phyloP scores from a whole-genome alignment of 2,888 invertebrate genomes.

The Octonoba sinensis region DNA sequence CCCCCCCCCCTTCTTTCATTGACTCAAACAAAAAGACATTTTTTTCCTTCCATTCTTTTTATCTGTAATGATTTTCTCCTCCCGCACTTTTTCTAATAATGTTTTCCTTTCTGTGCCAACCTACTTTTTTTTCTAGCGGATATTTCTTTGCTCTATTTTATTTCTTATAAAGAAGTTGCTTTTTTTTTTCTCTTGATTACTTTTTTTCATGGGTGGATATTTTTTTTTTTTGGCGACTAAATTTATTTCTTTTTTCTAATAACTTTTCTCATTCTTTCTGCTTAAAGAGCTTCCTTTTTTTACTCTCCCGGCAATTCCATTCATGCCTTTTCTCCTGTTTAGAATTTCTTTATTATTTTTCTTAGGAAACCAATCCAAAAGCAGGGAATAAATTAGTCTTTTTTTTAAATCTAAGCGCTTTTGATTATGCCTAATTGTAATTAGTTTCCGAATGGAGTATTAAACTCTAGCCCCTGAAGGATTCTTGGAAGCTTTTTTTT shows the following conservation, averaged over 20 bases:
- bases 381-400: constrained; percentile 63
- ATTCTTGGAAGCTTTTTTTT: constrained; percentile 54
- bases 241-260: constrained; percentile 46
- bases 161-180: constrained; percentile 53
- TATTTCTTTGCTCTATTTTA: constrained; percentile 50
- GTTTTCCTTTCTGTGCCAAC: constrained; percentile 46
- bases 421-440: constrained; percentile 64
- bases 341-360: constrained; percentile 60
- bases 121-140: constrained; percentile 43
- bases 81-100: constrained; percentile 48
- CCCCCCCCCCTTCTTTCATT: constrained; percentile 21
- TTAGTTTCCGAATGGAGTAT: constrained; percentile 63
- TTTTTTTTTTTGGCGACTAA: constrained; percentile 51
- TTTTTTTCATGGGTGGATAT: constrained; percentile 56
- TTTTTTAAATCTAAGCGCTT: constrained; percentile 58
- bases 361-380: constrained; percentile 61
- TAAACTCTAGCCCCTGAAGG: constrained; percentile 61
- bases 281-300: constrained; percentile 57
- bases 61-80: constrained; percentile 51
- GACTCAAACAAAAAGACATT: constrained; percentile 30
- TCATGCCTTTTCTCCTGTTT: constrained; percentile 59
- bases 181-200: constrained; percentile 62
- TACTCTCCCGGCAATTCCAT: constrained; percentile 37
- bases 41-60: constrained; percentile 40
- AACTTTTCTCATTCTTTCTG: constrained; percentile 64